Conservation (phyloP, 1,140 invertebrate genomes). For the Drosophila mayri region DNA sequence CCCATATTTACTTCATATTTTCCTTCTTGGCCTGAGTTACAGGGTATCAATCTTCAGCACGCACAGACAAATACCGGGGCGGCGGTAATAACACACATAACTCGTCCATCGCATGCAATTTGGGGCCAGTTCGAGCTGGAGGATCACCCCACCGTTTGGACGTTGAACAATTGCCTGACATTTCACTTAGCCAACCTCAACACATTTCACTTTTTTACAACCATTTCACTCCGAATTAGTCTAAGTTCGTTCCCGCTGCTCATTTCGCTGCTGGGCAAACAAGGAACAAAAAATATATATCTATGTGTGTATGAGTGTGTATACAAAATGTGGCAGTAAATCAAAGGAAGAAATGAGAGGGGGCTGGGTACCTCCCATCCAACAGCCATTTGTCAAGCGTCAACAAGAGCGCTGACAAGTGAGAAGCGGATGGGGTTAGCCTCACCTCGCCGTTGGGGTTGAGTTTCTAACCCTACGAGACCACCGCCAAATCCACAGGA, state of each 20-base stretch:
- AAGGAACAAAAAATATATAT: conserved; percentile 44
- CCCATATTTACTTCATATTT: not conserved
- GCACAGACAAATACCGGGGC: conserved; percentile 16
- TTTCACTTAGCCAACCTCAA: conserved; percentile 63
- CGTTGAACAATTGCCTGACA: conserved; percentile 74
- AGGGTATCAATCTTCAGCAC: conserved; percentile 31
- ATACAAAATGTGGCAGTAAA: conserved; percentile 71
- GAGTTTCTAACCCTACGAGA: not conserved
- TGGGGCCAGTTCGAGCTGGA: conserved; percentile 29
- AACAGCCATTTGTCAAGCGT: conserved; percentile 76
- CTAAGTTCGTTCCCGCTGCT: conserved; percentile 39
- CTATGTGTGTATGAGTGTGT: conserved; percentile 13
- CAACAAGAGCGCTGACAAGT: conserved; percentile 79
- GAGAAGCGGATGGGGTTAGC: conserved; percentile 45
- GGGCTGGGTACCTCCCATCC: conserved; percentile 14
- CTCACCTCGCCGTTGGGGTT: conserved; percentile 7
- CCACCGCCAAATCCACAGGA: conserved; percentile 1
- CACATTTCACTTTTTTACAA: conserved; percentile 62
- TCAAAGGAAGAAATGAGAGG: conserved; percentile 47
- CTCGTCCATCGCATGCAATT: conserved; percentile 56
- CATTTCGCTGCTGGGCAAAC: conserved; percentile 14
- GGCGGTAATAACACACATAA: conserved; percentile 51
- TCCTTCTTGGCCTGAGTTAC: not conserved
- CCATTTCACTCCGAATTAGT: conserved; percentile 62
- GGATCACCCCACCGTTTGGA: conserved; percentile 33